Conservation (phyloP, 1,140 invertebrate species). For the Zaprionus tsacasi region DNA sequence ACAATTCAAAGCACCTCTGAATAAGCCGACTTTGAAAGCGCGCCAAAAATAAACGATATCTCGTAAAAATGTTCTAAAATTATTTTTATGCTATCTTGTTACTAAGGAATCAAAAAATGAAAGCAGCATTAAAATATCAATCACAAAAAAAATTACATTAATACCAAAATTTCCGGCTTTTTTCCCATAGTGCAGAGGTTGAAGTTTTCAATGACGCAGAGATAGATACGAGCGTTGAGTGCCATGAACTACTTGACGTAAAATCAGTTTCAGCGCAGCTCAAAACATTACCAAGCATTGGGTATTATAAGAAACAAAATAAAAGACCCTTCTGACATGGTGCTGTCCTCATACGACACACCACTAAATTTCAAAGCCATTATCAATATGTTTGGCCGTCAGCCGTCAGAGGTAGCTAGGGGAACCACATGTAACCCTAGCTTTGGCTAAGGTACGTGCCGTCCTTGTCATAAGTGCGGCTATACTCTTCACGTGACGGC, state of each 20-base stretch:
- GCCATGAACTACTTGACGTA: conserved; percentile 41
- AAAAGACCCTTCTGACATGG: conserved; percentile 35
- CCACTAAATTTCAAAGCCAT: conserved; percentile 50
- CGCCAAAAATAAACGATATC: too few species aligned
- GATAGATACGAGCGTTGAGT: conserved; percentile 15
- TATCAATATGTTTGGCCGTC: too few species aligned
- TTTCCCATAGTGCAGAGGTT: conserved; percentile 6
- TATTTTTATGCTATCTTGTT: too few species aligned
- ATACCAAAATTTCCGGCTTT: conserved; percentile 4
- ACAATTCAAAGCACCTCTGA: conserved; percentile 17
- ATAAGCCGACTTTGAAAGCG: too few species aligned
- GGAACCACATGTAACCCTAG: too few species aligned
- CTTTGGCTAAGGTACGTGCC: too few species aligned
- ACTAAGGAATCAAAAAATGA: conserved; percentile 16
- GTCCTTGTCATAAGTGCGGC: too few species aligned
- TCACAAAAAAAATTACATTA: conserved; percentile 8
- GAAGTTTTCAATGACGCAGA: conserved; percentile 19
- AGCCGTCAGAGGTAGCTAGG: too few species aligned
- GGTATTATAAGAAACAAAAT: conserved; percentile 56
- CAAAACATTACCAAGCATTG: conserved; percentile 15
- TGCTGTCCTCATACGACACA: conserved; percentile 47
- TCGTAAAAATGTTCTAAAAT: too few species aligned
- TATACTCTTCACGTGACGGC: too few species aligned
- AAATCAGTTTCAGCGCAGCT: conserved; percentile 27
- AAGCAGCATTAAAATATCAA: conserved; percentile 7